phyloP scores from a whole-genome alignment of 2,113 vertebrate genomes.

The Willisornis vidua region DNA sequence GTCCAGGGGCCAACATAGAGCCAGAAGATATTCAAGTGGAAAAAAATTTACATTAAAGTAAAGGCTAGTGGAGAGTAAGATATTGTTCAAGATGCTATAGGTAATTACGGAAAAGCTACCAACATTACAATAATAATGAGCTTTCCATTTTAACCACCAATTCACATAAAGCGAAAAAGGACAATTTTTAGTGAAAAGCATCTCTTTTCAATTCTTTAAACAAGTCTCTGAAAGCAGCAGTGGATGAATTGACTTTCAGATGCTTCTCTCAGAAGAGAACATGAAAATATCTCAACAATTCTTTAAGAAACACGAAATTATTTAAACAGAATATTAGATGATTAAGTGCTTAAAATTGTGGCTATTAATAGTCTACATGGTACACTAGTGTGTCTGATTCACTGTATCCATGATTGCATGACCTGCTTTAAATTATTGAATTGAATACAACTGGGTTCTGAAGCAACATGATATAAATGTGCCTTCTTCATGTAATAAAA shows the following conservation, averaged over 20 bases:
- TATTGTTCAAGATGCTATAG: not conserved
- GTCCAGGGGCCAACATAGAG: not conserved
- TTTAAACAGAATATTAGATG: not conserved
- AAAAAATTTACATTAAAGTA: not conserved
- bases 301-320: not conserved
- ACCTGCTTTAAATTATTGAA: not conserved
- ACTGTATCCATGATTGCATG: not conserved
- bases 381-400: not conserved
- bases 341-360: not conserved
- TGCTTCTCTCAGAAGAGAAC: not conserved
- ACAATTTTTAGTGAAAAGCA: not conserved
- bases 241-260: not conserved
- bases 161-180: not conserved
- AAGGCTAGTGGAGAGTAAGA: not conserved
- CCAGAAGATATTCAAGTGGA: not conserved
- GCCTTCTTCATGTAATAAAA: not conserved
- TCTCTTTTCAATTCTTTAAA: not conserved
- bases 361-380: not conserved
- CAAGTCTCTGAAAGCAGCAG: not conserved
- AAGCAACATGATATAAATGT: not conserved
- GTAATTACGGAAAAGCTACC: not conserved
- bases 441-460: not conserved
- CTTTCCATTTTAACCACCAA: not conserved
- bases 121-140: not conserved
- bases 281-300: not conserved